Evolutionary conservation across 2,888 invertebrate genomes (phyloP).

Genomic region (Drosophila quinaria): DNA sequence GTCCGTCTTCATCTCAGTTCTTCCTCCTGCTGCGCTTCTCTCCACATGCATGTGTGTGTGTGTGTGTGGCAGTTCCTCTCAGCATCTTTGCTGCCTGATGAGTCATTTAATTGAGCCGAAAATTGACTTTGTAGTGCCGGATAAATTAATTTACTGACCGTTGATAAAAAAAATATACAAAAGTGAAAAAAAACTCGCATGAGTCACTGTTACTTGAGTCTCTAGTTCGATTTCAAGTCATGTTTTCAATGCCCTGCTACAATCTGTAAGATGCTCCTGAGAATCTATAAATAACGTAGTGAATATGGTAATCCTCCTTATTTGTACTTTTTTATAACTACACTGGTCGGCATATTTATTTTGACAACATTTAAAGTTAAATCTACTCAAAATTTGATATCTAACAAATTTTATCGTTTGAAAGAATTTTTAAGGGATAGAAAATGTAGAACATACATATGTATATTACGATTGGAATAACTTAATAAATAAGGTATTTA

Average conservation of each 20-base stretch:
- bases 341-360: too few species aligned
- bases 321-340: conserved; percentile 11
- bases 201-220: conserved; percentile 51
- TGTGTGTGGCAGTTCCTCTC: conserved; percentile 55
- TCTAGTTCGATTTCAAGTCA: conserved; percentile 22
- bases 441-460: too few species aligned
- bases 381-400: too few species aligned
- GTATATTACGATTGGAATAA: too few species aligned
- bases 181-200: conserved; percentile 36
- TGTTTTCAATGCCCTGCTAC: conserved; percentile 14
- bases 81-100: conserved; percentile 58
- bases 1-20: not conserved
- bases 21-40: conserved; percentile 15
- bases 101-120: conserved; percentile 79
- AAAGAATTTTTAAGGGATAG: too few species aligned
- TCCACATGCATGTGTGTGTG: conserved; percentile 2
- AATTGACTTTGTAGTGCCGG: conserved; percentile 71
- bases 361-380: too few species aligned
- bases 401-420: too few species aligned
- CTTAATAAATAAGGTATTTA: too few species aligned
- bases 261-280: conserved; percentile 25
- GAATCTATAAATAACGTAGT: conserved; percentile 34
- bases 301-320: conserved; percentile 43
- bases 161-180: conserved; percentile 43
- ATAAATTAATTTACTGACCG: conserved; percentile 74